phyloP scores from a whole-genome alignment of 2,888 invertebrate genomes.

The Cistogaster globosa region DNA sequence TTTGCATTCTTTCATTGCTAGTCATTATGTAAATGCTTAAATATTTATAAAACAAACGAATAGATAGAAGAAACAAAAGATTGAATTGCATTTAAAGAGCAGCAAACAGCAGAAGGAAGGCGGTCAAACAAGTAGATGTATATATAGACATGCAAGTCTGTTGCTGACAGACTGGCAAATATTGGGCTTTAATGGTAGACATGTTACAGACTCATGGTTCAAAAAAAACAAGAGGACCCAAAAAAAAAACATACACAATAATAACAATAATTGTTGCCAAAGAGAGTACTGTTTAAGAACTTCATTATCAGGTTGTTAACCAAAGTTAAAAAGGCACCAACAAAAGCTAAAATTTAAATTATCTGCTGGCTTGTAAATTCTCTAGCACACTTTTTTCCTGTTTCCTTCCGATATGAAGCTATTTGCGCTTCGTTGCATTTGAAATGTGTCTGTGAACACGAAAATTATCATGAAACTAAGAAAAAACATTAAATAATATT shows the following conservation, averaged over 20 bases:
- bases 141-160: slow-evolving; percentile 50
- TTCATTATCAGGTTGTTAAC: slow-evolving; percentile 56
- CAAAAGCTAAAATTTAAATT: slow-evolving; percentile 15
- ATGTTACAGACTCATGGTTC: slow-evolving; percentile 51
- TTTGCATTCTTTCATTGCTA: slow-evolving; percentile 48
- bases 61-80: slow-evolving; percentile 60
- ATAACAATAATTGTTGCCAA: slow-evolving; percentile 41
- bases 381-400: not conserved
- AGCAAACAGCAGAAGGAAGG: slow-evolving; percentile 31
- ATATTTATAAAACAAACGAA: slow-evolving; percentile 75
- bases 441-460: slow-evolving; percentile 71
- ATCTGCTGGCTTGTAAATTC: slow-evolving; percentile 31
- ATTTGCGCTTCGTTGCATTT: slow-evolving; percentile 69
- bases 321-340: not conserved
- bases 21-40: slow-evolving; percentile 68
- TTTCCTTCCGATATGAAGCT: slow-evolving; percentile 44
- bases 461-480: slow-evolving; percentile 55
- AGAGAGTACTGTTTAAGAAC: slow-evolving; percentile 49
- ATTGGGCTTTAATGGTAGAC: slow-evolving; percentile 53
- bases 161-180: slow-evolving; percentile 51
- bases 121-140: slow-evolving; percentile 46
- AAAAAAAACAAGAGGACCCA: slow-evolving; percentile 11
- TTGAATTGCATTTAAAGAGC: slow-evolving; percentile 59
- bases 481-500: slow-evolving; percentile 51
- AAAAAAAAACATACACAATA: not conserved